Conservation (phyloP, 2,888 invertebrate species). For the Cartodere bifasciata region DNA sequence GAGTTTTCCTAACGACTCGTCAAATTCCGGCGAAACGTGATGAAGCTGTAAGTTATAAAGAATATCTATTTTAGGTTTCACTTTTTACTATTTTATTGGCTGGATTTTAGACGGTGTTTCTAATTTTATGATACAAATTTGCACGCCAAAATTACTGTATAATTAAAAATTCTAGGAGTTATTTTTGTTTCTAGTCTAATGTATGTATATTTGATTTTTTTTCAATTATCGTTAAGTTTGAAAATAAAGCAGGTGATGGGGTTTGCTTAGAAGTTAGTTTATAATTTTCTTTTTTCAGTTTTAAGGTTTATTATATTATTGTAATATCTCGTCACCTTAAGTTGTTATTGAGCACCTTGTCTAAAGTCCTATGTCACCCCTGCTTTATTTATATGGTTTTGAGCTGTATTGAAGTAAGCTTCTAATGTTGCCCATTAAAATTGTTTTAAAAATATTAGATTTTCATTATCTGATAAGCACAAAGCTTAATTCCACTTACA, state of each 20-base stretch:
- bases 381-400: constrained; percentile 28
- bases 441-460: constrained; percentile 26
- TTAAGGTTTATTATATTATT: constrained; percentile 20
- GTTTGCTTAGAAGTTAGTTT: constrained; percentile 24
- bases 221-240: constrained; percentile 23
- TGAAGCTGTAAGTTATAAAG: constrained; percentile 1
- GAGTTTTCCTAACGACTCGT: too few species aligned
- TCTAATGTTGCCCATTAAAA: constrained; percentile 31
- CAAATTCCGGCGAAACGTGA: too few species aligned
- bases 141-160: constrained; percentile 19
- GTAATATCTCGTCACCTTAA: constrained; percentile 24
- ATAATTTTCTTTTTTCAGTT: constrained; percentile 19
- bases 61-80: constrained; percentile 1
- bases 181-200: constrained; percentile 26
- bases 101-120: constrained; percentile 22
- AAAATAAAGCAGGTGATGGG: constrained; percentile 28
- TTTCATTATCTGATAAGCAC: too few species aligned
- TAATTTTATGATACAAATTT: constrained; percentile 18
- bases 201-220: constrained; percentile 21
- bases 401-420: constrained; percentile 28
- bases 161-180: constrained; percentile 15
- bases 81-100: constrained; percentile 9
- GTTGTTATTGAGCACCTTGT: constrained; percentile 20
- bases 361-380: constrained; percentile 27
- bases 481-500: too few species aligned